Conservation (phyloP, 2,797 vertebrate genomes). For the Nasua narica region DNA sequence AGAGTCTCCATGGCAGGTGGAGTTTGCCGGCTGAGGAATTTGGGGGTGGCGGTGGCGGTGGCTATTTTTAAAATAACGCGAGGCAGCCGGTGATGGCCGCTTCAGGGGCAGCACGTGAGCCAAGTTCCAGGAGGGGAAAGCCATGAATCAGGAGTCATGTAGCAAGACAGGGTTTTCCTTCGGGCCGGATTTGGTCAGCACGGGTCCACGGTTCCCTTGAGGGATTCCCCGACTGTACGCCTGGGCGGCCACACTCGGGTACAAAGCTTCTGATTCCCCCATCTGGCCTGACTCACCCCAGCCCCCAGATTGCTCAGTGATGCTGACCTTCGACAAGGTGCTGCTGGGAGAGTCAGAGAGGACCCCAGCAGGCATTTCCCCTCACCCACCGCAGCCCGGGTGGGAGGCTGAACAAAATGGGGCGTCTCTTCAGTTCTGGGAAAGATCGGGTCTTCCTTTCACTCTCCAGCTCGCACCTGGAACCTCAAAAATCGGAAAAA, state of each 20-base stretch:
- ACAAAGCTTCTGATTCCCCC: slow-evolving; percentile 5
- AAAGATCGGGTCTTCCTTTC: neutral
- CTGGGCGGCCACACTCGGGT: neutral
- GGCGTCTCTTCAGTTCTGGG: neutral
- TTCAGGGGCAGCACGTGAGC: slow-evolving; percentile 37
- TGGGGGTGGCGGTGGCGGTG: neutral
- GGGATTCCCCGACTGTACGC: slow-evolving; percentile 60
- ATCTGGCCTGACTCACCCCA: slow-evolving; percentile 53
- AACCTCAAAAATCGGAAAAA: slow-evolving; percentile 16
- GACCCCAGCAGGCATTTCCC: neutral
- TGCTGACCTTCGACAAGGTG: neutral
- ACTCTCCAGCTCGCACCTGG: neutral
- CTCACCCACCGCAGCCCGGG: neutral
- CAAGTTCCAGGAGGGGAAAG: slow-evolving; percentile 31
- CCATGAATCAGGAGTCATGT: slow-evolving; percentile 74
- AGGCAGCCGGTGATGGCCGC: slow-evolving; percentile 6
- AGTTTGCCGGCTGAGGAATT: neutral
- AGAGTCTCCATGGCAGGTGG: neutral
- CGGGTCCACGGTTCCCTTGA: slow-evolving; percentile 51
- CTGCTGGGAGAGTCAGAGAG: neutral
- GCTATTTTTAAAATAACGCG: neutral
- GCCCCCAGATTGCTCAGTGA: slow-evolving; percentile 23
- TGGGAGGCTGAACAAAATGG: neutral
- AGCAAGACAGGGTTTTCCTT: slow-evolving; percentile 76
- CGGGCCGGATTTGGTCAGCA: slow-evolving; percentile 27